Percentiles rank a stretch among this genome's conserved stretches.
phyloP scores from a whole-genome alignment of 2,797 vertebrate genomes.

The Furcifer pardalis region DNA sequence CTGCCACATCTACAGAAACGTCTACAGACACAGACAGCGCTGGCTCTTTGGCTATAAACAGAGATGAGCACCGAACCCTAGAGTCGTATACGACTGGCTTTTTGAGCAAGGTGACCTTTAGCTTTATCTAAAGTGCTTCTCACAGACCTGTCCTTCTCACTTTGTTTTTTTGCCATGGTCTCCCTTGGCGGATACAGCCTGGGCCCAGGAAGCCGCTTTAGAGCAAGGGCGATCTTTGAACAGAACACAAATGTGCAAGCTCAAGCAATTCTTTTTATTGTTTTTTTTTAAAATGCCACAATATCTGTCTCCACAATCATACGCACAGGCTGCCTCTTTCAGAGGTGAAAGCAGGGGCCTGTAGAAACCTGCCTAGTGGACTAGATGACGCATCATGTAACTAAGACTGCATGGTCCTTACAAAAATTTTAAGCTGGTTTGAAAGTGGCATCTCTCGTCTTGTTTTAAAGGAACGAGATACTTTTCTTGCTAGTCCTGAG shows the following conservation, averaged over 20 bases:
- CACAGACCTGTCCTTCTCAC: not conserved
- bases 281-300: not conserved
- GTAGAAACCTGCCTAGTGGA: not conserved
- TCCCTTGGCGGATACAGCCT: not conserved
- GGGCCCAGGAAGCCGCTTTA: not conserved
- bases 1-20: too few relatives aligned
- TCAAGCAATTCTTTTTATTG: not conserved
- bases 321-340: not conserved
- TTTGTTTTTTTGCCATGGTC: not conserved
- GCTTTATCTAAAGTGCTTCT: not conserved
- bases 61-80: too few relatives aligned
- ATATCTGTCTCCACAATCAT: constrained; percentile 14
- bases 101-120: too few relatives aligned
- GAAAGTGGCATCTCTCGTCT: not conserved
- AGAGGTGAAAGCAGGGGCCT: not conserved
- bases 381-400: not conserved
- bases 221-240: not conserved
- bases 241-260: not conserved
- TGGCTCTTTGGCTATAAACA: too few relatives aligned
- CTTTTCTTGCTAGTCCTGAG: not conserved
- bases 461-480: not conserved
- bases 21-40: too few relatives aligned
- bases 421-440: not conserved
- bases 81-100: too few relatives aligned
- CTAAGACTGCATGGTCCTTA: not conserved